Percentiles rank a stretch among this genome's conserved stretches.
Conservation (phyloP, 2,888 invertebrate species). For the Hedya salicella region DNA sequence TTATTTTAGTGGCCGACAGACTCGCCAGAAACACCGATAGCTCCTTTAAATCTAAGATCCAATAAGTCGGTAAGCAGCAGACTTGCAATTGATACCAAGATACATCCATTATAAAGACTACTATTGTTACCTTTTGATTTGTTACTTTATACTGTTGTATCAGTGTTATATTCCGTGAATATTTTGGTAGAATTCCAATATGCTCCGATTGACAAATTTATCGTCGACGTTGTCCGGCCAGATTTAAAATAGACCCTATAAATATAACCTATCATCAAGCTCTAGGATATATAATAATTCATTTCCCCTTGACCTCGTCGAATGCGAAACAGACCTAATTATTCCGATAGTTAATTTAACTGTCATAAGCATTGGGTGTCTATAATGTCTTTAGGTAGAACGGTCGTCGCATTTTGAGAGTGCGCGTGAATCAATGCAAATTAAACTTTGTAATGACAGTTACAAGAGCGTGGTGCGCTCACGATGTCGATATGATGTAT, state of each 20-base stretch:
- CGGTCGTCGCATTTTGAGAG: constrained; percentile 5
- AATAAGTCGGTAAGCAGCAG: constrained; percentile 1
- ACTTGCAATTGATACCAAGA: constrained; percentile 1
- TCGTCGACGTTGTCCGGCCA: constrained; percentile 7
- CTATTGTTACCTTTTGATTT: not conserved
- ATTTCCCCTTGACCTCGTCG: constrained; percentile 60
- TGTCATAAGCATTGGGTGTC: constrained; percentile 63
- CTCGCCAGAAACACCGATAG: constrained; percentile 19
- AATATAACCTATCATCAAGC: constrained; percentile 39
- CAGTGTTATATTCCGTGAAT: constrained; percentile 1
- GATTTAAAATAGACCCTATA: constrained; percentile 29
- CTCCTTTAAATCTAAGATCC: not conserved
- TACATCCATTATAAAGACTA: constrained; percentile 7
- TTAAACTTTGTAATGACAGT: not conserved
- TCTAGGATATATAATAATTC: constrained; percentile 38
- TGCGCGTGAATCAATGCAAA: not conserved
- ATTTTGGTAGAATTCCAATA: constrained; percentile 41
- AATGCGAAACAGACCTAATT: constrained; percentile 54
- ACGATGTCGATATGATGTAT: not conserved
- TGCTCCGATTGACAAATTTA: constrained; percentile 39
- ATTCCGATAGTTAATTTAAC: constrained; percentile 59
- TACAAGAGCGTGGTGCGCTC: constrained; percentile 3
- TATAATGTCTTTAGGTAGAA: constrained; percentile 42
- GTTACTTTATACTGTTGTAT: not conserved
- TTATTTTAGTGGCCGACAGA: constrained; percentile 19